Evolutionary conservation across 2,113 vertebrate species (phyloP).

Genomic region (Poecile atricapillus): DNA sequence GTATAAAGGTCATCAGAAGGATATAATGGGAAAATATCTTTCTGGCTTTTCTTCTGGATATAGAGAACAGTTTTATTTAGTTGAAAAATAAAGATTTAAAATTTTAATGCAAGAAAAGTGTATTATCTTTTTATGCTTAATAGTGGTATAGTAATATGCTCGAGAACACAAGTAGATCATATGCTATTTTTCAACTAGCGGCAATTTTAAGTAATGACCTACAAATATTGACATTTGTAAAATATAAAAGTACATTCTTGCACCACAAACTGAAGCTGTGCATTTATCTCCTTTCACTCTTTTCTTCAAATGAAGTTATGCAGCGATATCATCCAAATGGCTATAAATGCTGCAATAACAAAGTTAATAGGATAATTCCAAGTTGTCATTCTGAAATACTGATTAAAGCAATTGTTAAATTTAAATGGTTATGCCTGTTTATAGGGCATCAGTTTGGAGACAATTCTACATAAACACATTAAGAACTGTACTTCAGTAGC

Average conservation of each 20-base stretch:
- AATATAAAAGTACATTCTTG: not conserved
- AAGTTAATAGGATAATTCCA: constrained; percentile 62
- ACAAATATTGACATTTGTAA: constrained; percentile 14
- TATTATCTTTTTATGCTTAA: not conserved
- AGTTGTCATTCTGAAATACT: constrained; percentile 61
- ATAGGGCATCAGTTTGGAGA: constrained; percentile 33
- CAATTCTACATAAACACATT: constrained; percentile 26
- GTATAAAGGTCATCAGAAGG: not conserved
- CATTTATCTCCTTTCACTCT: not conserved
- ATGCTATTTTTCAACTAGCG: not conserved
- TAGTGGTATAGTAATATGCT: not conserved
- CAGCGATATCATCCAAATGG: not conserved
- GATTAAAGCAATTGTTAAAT: constrained; percentile 63
- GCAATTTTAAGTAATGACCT: not conserved
- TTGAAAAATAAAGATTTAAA: constrained; percentile 15
- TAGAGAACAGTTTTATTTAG: not conserved
- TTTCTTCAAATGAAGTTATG: not conserved
- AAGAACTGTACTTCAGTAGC: constrained; percentile 22
- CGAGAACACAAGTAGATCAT: not conserved
- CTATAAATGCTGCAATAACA: constrained; percentile 54
- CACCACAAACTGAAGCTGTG: not conserved
- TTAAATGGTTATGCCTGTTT: constrained; percentile 42
- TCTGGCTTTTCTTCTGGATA: not conserved
- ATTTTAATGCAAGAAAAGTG: not conserved
- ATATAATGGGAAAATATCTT: not conserved